phyloP scores from a whole-genome alignment of 2,888 invertebrate species.

The Smittia sp. region DNA sequence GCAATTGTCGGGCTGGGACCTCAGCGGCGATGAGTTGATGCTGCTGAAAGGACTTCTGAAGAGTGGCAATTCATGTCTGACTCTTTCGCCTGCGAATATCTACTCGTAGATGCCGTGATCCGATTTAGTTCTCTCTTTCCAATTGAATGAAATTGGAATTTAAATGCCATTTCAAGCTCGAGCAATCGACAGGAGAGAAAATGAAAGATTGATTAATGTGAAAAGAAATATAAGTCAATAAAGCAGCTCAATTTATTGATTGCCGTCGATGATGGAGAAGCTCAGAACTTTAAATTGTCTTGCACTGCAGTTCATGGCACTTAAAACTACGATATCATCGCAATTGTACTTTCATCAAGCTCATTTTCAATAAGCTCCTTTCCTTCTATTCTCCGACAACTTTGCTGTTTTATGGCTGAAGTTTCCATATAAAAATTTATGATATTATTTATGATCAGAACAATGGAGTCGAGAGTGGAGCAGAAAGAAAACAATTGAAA shows the following conservation, averaged over 20 bases:
- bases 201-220: not conserved
- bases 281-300: not conserved
- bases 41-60: conserved; percentile 63
- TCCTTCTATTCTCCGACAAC: not conserved
- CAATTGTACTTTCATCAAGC: conserved; percentile 18
- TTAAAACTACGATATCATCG: not conserved
- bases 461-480: not conserved
- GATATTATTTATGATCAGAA: not conserved
- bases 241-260: not conserved
- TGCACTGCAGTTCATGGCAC: conserved; percentile 1
- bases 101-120: conserved; percentile 49
- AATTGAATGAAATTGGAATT: conserved; percentile 25
- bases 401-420: conserved; percentile 19
- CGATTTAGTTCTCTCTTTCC: not conserved
- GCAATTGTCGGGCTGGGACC: conserved; percentile 66
- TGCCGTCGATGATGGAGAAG: not conserved
- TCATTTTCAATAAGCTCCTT: conserved; percentile 31
- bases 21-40: conserved; percentile 66
- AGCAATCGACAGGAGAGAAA: not conserved
- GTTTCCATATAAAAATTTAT: conserved; percentile 29
- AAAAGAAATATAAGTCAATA: conserved; percentile 15
- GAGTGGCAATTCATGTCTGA: conserved; percentile 65
- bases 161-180: conserved; percentile 19
- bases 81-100: conserved; percentile 62
- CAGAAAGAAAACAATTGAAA: not conserved